Conservation (phyloP, 2,797 vertebrate species). For the Sciaenops ocellatus region DNA sequence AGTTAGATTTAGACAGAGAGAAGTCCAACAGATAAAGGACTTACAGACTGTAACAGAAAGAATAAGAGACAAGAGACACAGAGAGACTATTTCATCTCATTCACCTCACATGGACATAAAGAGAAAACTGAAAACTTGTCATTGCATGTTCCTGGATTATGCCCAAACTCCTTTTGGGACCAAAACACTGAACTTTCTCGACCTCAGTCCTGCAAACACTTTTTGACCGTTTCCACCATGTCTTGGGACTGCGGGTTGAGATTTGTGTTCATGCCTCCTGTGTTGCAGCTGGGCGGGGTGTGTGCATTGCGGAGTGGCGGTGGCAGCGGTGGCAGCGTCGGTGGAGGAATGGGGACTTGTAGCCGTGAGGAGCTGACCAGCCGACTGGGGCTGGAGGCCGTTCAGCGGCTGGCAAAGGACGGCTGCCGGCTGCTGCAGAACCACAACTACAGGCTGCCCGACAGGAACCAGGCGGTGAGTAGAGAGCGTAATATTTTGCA, state of each 20-base stretch:
- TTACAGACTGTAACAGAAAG: conserved; percentile 52
- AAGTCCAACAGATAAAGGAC: conserved; percentile 64
- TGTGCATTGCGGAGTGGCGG: conserved; percentile 87
- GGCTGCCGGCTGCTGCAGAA: conserved; percentile 92
- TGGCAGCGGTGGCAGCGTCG: conserved; percentile 28
- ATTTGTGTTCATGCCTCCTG: conserved; percentile 95
- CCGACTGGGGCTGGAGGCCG: conserved; percentile 88
- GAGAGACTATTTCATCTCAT: conserved; percentile 58
- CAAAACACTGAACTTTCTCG: conserved; percentile 29
- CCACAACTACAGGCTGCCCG: conserved; percentile 90
- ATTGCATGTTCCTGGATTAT: conserved; percentile 53
- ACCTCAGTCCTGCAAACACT: conserved; percentile 1
- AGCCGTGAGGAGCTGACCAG: conserved; percentile 91
- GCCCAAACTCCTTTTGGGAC: conserved; percentile 20
- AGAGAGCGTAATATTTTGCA: not conserved
- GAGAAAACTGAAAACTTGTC: conserved; percentile 31
- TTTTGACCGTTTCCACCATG: conserved; percentile 81
- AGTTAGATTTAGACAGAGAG: conserved; percentile 65
- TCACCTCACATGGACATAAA: conserved; percentile 50
- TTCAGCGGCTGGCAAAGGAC: conserved; percentile 94
- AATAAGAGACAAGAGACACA: conserved; percentile 39
- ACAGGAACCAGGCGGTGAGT: conserved; percentile 85
- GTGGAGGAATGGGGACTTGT: conserved; percentile 65
- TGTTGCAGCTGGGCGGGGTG: conserved; percentile 92
- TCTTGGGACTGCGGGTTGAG: conserved; percentile 97